Conservation (phyloP, 2,888 invertebrate genomes). For the Clusia tigrina region DNA sequence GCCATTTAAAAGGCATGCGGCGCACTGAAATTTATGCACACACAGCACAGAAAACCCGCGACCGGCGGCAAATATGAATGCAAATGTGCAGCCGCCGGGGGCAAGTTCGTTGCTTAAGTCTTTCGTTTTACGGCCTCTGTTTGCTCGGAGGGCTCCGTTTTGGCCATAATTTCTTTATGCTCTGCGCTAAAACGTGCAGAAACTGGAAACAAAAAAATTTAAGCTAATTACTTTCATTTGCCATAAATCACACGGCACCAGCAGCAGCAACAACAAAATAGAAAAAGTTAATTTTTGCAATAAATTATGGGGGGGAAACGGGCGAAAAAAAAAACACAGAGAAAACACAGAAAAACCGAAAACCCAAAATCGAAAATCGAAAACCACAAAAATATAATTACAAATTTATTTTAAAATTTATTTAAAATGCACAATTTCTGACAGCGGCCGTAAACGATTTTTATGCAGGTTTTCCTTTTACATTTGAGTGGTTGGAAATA, state of each 20-base stretch:
- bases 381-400: not conserved
- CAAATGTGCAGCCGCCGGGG: not conserved
- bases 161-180: not conserved
- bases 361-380: not conserved
- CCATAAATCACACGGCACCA: not conserved
- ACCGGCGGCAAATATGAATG: not conserved
- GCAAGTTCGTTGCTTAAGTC: not conserved
- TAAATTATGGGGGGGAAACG: not conserved
- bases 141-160: not conserved
- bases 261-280: not conserved
- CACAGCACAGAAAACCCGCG: not conserved
- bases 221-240: conserved; percentile 1
- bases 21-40: too few species aligned
- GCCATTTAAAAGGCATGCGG: not conserved
- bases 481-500: too few species aligned
- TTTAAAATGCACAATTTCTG: not conserved
- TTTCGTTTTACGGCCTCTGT: not conserved
- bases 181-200: not conserved
- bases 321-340: too few species aligned
- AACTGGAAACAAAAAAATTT: not conserved
- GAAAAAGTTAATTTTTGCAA: not conserved
- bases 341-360: too few species aligned
- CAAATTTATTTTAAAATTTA: conserved; percentile 2
- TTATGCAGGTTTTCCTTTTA: not conserved
- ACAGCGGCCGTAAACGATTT: not conserved